Evolutionary conservation across 2,888 invertebrate genomes (phyloP), one percentile per base, ranked within the genome.

Genomic region (Raillietiella orientalis): DNA sequence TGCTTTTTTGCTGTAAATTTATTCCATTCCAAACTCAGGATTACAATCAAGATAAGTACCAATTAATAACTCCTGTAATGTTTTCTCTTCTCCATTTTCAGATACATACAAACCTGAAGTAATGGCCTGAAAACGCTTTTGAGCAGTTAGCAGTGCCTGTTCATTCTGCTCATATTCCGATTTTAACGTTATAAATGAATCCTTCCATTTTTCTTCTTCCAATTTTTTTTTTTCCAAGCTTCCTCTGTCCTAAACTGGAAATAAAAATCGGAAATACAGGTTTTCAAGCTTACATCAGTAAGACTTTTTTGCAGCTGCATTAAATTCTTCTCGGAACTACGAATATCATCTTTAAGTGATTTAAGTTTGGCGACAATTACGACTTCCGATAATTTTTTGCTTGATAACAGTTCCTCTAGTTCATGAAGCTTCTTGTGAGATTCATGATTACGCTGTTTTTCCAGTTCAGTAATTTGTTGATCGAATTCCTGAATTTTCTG

Each of bases 11-110:
- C n/a, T n/a, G n/a, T n/a, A n/a, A n/a, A n/a, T n/a, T n/a, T n/a
- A n/a, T n/a, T n/a, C n/a, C n/a, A n/a, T n/a, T 17, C 19, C 6
- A 6, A 8, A 17, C 19, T n/a, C n/a, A 17, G n/a, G 6, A 17
- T 17, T 8, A 17, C 6, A 17, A 17, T n/a, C 6, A n/a, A 17
- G 19, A 17, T 17, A n/a, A 6, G n/a, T 40, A 67, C 67, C 59
- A 44, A 79, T 79, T 12, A 87, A 56, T 43, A 82, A 82, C 34
- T 79, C 74, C 41, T 75, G 72, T 27, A 90, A 52, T 1, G 84
- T 71, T 17, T 70, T 67, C 4, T 71, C 62, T 38, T 62, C 58
- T 1, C 75, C 75, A 31, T 63, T 61, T 11, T 64, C 69, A 34
- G 64, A 67, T 26, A 69, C 63, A 21, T 67, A 58, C 36, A 70